Percentiles rank a stretch among this genome's conserved stretches.
phyloP scores from a whole-genome alignment of 1,140 invertebrate genomes.

The Eufriesea mexicana region DNA sequence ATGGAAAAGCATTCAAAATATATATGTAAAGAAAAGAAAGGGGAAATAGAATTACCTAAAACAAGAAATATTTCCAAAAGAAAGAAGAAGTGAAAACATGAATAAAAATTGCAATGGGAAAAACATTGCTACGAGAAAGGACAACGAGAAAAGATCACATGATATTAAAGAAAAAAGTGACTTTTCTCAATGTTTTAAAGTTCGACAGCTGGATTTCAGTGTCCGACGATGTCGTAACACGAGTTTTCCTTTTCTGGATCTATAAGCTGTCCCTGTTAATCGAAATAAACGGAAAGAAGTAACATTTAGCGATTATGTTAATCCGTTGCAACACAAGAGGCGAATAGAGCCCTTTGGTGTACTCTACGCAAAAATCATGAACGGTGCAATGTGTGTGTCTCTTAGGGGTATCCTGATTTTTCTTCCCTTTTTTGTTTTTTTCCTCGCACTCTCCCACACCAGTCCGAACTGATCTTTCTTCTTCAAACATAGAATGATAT shows the following conservation, averaged over 20 bases:
- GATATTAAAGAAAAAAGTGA: neutral
- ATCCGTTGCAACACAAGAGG: slow-evolving; percentile 58
- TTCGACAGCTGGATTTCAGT: slow-evolving; percentile 24
- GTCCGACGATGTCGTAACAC: slow-evolving; percentile 27
- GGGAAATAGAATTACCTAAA: neutral
- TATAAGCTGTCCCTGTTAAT: slow-evolving; percentile 40
- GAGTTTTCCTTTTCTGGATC: slow-evolving; percentile 43
- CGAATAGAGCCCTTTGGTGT: slow-evolving; percentile 34
- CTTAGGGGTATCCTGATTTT: slow-evolving; percentile 34
- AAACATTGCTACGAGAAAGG: neutral
- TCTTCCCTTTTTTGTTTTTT: slow-evolving; percentile 40
- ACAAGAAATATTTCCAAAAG: neutral
- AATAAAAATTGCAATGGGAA: neutral
- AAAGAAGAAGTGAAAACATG: neutral
- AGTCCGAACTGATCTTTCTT: slow-evolving; percentile 15
- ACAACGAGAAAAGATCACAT: slow-evolving; percentile 9
- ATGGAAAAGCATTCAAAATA: neutral
- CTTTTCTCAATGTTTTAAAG: slow-evolving; percentile 5
- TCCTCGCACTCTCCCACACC: slow-evolving; percentile 44
- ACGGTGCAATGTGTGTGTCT: slow-evolving; percentile 64
- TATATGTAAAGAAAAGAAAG: neutral
- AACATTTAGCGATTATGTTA: slow-evolving; percentile 74
- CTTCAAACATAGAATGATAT: slow-evolving; percentile 20
- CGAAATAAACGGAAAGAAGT: slow-evolving; percentile 58
- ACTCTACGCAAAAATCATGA: slow-evolving; percentile 43